Evolutionary conservation across 2,797 vertebrate genomes (phyloP), one percentile per base, ranked within the genome.

Genomic region (Spinus pinus): DNA sequence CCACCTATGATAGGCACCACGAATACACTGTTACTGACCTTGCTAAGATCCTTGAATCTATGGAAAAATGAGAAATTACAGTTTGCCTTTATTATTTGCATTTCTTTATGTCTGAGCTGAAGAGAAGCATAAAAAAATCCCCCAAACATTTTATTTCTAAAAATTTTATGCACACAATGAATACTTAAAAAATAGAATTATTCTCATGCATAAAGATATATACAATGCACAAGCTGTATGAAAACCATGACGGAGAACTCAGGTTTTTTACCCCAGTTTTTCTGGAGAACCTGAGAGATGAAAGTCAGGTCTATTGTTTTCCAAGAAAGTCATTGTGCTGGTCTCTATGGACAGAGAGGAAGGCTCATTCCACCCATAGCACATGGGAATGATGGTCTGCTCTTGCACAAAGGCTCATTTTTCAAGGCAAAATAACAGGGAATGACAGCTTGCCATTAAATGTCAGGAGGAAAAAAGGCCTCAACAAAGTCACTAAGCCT

Each of bases 131-230:
- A 65, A 10, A 60, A 58, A 90, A 53, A 46, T 33, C 5, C 0
- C 1, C 7, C 13, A 54, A 51, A 10, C 4, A 9, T 54, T 58
- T 75, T 75, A 0, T 61, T 91, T 85, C 42, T 39, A 41, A 54
- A 72, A 50, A 7, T 1, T 0, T 31, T 61, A 37, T 39, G 8
- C 1, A 10, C 4, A 30, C 11, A 67, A 54, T 33, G 4, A 14
- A 49, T 58, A 47, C 11, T 46, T 80, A 4, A 88, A 82, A 86
- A 35, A 20, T 10, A 78, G 3, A 27, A 37, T 19, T 57, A 57
- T 54, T 74, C 14, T 70, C 3, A 60, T 56, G 5, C 21, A 57
- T 73, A 41, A 62, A 62, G 49, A 21, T 30, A 28, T 13, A 16
- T 16, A 33, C 1, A 33, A 6, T 37, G 31, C 23, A 61, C 33